These are phyloP conservation scores for Poecilia gillii DNA, from an alignment of 2,797 vertebrate species.

Conservation along the genomic window DNA sequence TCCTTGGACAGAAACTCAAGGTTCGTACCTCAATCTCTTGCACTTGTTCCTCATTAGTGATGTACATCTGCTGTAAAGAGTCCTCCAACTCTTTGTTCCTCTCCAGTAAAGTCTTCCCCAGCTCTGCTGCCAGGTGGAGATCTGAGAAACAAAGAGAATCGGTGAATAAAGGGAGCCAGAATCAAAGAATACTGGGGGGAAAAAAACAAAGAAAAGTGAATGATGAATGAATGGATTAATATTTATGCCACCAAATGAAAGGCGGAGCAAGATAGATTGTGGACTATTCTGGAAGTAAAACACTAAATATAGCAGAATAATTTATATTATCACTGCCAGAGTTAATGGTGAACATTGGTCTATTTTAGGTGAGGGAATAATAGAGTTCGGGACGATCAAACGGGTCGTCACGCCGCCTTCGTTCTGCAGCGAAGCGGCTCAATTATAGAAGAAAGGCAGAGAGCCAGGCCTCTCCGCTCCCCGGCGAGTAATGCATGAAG, in stretches of 20 bases:
- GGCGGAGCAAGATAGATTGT: conserved; percentile 5
- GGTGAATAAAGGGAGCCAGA: not conserved
- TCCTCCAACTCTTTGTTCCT: conserved; percentile 98
- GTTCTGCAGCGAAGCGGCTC: conserved; percentile 12
- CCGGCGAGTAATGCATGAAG: conserved; percentile 33
- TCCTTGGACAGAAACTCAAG: not conserved
- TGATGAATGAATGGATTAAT: not conserved
- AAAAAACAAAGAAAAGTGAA: not conserved
- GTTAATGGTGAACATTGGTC: conserved; percentile 42
- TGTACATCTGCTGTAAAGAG: conserved; percentile 97
- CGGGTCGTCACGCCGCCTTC: conserved; percentile 4
- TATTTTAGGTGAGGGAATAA: conserved; percentile 56
- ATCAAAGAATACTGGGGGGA: not conserved
- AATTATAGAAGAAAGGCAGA: conserved; percentile 30
- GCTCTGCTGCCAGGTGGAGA: conserved; percentile 91
- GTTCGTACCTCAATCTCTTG: conserved; percentile 94
- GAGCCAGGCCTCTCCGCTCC: not conserved
- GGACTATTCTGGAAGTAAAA: conserved; percentile 4
- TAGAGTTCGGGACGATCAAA: conserved; percentile 33
- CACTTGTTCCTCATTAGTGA: conserved; percentile 98
- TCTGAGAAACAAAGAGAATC: conserved; percentile 67
- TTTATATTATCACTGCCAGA: conserved; percentile 16
- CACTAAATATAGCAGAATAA: conserved; percentile 12
- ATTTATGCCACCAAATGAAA: not conserved
- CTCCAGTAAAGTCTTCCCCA: conserved; percentile 94